Percentiles rank a stretch among this genome's conserved stretches.
These are phyloP conservation scores for Spea hammondii DNA, from an alignment of 2,797 vertebrate genomes.

Conservation along the genomic window DNA sequence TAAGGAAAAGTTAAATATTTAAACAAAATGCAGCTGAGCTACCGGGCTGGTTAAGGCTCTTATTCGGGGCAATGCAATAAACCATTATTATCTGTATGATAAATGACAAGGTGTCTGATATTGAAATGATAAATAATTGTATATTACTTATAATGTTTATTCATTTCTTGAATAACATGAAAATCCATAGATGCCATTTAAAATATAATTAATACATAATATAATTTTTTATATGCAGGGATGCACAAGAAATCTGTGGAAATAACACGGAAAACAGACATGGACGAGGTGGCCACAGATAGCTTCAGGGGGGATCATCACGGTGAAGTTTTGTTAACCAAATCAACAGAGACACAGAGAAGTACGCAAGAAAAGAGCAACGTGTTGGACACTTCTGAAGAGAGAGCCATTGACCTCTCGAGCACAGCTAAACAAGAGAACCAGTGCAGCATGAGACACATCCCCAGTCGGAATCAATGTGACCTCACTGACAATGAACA, in stretches of 20 bases:
- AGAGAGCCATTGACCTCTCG: conserved; percentile 86
- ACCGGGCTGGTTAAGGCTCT: no score
- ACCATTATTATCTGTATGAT: no score
- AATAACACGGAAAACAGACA: conserved; percentile 72
- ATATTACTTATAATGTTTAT: no score
- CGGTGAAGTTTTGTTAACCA: conserved; percentile 65
- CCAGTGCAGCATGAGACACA: conserved; percentile 63
- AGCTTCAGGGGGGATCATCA: conserved; percentile 66
- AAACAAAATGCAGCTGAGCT: no score
- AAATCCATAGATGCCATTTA: no score
- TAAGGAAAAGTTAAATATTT: no score
- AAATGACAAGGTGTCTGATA: no score
- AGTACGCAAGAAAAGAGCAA: conserved; percentile 55
- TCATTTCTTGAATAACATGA: no score
- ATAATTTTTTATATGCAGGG: conserved; percentile 66
- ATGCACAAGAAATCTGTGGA: conserved; percentile 94
- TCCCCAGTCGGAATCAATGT: conserved; percentile 52
- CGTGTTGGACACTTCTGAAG: conserved; percentile 67
- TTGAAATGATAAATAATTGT: no score
- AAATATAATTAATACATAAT: neutral
- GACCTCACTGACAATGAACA: conserved; percentile 70
- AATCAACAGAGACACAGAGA: conserved; percentile 58
- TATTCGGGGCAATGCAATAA: no score
- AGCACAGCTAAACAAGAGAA: conserved; percentile 80
- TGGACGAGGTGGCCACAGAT: conserved; percentile 66